Base-by-base conservation (phyloP, 35 echinoderm and acorn worm species). In the Apostichopus californicus region DNA sequence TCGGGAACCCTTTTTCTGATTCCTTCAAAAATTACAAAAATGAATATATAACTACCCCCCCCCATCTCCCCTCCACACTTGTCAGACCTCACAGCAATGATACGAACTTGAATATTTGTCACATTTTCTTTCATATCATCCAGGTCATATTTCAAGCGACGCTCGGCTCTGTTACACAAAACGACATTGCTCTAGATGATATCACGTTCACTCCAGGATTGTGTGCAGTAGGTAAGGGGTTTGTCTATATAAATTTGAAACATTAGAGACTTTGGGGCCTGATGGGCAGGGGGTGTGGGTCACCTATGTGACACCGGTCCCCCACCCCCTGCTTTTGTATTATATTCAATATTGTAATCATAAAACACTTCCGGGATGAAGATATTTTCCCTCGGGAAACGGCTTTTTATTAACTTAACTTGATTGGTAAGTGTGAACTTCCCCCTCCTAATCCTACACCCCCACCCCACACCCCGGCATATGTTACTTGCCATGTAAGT, bases 181-280 rank as follows among this genome's bases (percentile, higher is more conserved):
- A 54, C 13, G 78, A 80, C 53, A 80, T 80, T 46, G 78, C 78
- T 5, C 24, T 80, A 9, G 78, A 80, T 34, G 78, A 80, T 80
- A 54, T 80, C 22, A 46, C 78, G 11, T 14, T 80, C 26, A 25
- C 24, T 34, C 12, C 53, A 46, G 78, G 22, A 21, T 46, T 25
- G 24, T 80, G 78, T 34, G 20, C 78, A 80, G n/a, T 25, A 6
- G 78, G 78, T 80, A 12, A 80, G 78, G 64, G 34, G 2, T 20
- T 72, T 20, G 68, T 72, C 68, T 14, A 72, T 14, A 72, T 12
- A 72, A 72, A 72, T 12, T 20, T 4, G 12, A 20, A 12, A 72
- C 12, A 72, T 20, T 14, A 2, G 12, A 72, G 12, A 14, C 12
- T 0, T 4, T 72, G 12, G 1, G 5, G n/a, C 68, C 68, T 20